Evolutionary conservation across 1,140 invertebrate genomes (phyloP), one percentile per base, ranked within the genome.

Genomic region (Procambarus virginalis): DNA sequence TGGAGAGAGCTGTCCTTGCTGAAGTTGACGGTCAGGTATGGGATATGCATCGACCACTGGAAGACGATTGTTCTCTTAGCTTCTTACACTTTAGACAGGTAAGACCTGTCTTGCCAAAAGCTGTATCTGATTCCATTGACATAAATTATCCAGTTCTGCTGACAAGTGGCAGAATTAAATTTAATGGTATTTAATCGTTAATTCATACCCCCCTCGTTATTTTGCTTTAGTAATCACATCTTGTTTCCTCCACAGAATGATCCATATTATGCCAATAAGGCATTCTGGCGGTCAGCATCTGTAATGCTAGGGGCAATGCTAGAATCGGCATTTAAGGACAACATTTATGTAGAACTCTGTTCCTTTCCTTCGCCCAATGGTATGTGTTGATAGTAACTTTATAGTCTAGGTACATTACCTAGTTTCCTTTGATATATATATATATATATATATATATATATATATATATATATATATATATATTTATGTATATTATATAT

Each of bases 261-360:
- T 77, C 88, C 88, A 34, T 93, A 91, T 88, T 91, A 95, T 78
- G 96, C 97, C 0, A 98, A 98, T 92, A 95, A 96, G 93, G 96
- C 97, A 0, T 99, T 98, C 93, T 99, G 98, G 98, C 95, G 97
- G 79, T 97, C 96, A 2, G 98, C 98, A 94, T 98, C 97, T 1
- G 96, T 99, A 92, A 94, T 98, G 78, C 93, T 99, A 1, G 98
- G 98, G 5, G 96, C 96, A 70, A 95, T 97, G 22, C 94, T 96
- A 6, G 95, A 96, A 77, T 94, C 94, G 58, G 95, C 96, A 0
- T 99, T 99, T 93, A 98, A 97, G 93, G 95, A 97, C 85, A 94
- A 96, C 8, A 95, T 97, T 46, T 94, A 95, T 68, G 94, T 99
- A 2, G 95, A 96, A 87, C 94, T 99, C 22, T 97, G 99, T 92